Conservation (phyloP, 2,888 invertebrate species). For the Mystacides longicornis region DNA sequence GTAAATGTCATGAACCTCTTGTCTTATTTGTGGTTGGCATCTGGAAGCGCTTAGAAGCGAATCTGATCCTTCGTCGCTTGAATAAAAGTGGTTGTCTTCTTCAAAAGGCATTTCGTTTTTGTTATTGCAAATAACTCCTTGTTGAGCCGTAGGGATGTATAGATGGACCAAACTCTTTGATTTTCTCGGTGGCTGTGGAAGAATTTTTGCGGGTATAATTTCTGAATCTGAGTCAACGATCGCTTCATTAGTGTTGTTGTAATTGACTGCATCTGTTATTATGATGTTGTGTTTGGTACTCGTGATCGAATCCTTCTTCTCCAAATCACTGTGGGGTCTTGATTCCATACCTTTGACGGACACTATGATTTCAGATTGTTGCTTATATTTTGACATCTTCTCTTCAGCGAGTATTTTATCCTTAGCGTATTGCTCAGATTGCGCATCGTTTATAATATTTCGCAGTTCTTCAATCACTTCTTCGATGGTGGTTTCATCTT, state of each 20-base stretch:
- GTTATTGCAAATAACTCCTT: conserved; percentile 49
- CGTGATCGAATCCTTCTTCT: conserved; percentile 49
- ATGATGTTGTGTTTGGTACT: conserved; percentile 48
- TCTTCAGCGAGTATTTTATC: conserved; percentile 33
- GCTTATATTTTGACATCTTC: conserved; percentile 38
- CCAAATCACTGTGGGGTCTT: conserved; percentile 34
- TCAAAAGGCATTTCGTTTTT: conserved; percentile 45
- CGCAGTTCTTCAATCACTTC: conserved; percentile 80
- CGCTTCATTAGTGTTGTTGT: conserved; percentile 33
- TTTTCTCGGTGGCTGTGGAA: conserved; percentile 75
- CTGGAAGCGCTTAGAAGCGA: conserved; percentile 60
- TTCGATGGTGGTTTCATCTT: conserved; percentile 76
- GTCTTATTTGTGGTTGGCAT: conserved; percentile 33
- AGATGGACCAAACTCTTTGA: conserved; percentile 64
- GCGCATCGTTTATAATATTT: conserved; percentile 79
- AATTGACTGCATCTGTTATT: conserved; percentile 43
- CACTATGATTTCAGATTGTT: conserved; percentile 41
- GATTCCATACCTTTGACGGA: conserved; percentile 36
- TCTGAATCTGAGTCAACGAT: conserved; percentile 54
- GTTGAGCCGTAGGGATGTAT: conserved; percentile 55
- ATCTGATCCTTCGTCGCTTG: conserved; percentile 63
- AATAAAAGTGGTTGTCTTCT: conserved; percentile 52
- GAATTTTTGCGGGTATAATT: conserved; percentile 68
- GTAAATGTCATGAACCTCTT: conserved; percentile 36
- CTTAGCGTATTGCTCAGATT: conserved; percentile 56